phyloP scores from a whole-genome alignment of 2,888 invertebrate species.

The Acleris laterana region DNA sequence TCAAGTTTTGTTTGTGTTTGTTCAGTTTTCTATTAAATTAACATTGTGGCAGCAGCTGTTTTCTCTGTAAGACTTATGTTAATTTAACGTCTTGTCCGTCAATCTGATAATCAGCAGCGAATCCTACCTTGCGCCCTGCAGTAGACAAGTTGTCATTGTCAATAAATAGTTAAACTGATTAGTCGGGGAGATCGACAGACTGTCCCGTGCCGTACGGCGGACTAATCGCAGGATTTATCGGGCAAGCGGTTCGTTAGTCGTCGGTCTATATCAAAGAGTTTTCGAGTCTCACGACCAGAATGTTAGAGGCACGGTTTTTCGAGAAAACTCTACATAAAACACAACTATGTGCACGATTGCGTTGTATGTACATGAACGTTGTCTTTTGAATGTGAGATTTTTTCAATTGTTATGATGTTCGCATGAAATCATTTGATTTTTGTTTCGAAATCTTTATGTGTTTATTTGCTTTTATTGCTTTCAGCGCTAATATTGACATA shows the following conservation, averaged over 20 bases:
- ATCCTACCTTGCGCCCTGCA: slow-evolving; percentile 28
- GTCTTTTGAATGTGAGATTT: slow-evolving; percentile 7
- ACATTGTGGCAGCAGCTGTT: slow-evolving; percentile 7
- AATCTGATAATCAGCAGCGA: slow-evolving; percentile 10
- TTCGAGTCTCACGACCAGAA: slow-evolving; percentile 71
- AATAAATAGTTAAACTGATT: slow-evolving; percentile 56
- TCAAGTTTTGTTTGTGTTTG: slow-evolving; percentile 1
- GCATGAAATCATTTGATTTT: not conserved
- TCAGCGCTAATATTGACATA: too few relatives aligned
- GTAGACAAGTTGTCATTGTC: slow-evolving; percentile 54
- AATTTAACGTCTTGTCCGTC: slow-evolving; percentile 17
- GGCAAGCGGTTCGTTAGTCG: slow-evolving; percentile 64
- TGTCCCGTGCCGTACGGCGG: slow-evolving; percentile 53
- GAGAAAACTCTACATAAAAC: slow-evolving; percentile 63
- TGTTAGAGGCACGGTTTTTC: slow-evolving; percentile 71
- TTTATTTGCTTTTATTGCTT: too few relatives aligned
- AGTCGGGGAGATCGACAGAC: slow-evolving; percentile 55
- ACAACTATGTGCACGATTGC: slow-evolving; percentile 71
- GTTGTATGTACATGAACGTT: slow-evolving; percentile 51
- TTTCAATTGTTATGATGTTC: not conserved
- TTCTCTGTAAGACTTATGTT: slow-evolving; percentile 8
- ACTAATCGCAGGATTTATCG: slow-evolving; percentile 46
- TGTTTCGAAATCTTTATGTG: too few relatives aligned
- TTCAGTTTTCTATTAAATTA: slow-evolving; percentile 5
- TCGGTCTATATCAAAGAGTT: slow-evolving; percentile 72